Base-by-base conservation (phyloP, 2,113 vertebrate species). In the Sceloporus tristichus region DNA sequence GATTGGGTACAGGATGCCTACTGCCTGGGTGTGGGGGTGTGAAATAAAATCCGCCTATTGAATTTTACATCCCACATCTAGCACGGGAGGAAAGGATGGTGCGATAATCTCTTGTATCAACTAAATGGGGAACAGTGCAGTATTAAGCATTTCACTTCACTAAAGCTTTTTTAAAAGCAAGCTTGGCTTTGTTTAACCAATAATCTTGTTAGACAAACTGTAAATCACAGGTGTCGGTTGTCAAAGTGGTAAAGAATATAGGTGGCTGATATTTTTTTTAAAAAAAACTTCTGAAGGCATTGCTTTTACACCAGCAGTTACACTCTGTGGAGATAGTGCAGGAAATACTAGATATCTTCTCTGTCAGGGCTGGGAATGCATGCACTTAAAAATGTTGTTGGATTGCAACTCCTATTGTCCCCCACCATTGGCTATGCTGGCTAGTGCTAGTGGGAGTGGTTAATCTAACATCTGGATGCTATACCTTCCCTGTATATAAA, bases 171-270 rank as follows among this genome's bases (percentile, higher is more conserved):
- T 16, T 5, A 34, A 9, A 82, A 81, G n/a, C 11, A 76, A 76
- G 66, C 88, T n/a, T 78, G 53, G 77, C 90, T 48, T 48, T 92
- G 89, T 91, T 81, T 92, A 88, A 90, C 91, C 87, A 83, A 76
- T 88, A 84, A 74, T 90, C 92, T 87, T 90, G 94, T 94, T 90
- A 92, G 89, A 94, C 56, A 91, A 92, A 80, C 88, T 70, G 90
- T 92, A 94, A 91, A 88, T 80, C 29, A 38, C 78, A 89, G 88
- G 65, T 84, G 78, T 82, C 88, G 93, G 86, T 78, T 56, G 53
- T 27, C 77, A 79, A n/a, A 5, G 7, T 56, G 18, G 29, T 16
- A 79, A 14, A 56, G 21, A n/a, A 14, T 56, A 56, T 79, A 11
- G 23, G 5, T 29, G 42, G 25, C 23, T 27, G 23, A 27, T 79